Evolutionary conservation across 30 jellyfish, hydroid and myxozoan genomes (phyloP), one percentile per base, ranked within the genome.

Genomic region (Aurelia aurita): DNA sequence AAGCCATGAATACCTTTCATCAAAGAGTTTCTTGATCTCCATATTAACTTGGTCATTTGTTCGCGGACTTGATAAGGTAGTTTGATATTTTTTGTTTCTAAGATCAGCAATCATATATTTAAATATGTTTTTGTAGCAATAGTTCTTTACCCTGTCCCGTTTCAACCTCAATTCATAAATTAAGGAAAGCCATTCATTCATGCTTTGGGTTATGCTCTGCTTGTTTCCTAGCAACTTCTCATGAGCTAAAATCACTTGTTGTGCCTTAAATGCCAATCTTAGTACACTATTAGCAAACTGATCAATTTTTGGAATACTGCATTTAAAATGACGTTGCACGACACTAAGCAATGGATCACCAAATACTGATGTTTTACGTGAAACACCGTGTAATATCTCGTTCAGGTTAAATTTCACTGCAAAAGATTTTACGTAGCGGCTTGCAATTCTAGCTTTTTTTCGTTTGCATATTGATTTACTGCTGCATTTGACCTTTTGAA

Each of bases 181-280:
- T 34, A 25, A 26, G 1, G 32, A 13, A 21, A 81, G 84, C 91
- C 91, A 81, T 18, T 49, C 62, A 23, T 39, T 46, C 84, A 81
- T 18, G 25, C 84, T 69, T 23, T 31, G 64, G 7, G 77, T 54
- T 13, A 81, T 69, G 32, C 91, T 81, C 13, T 47, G 64, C 34
- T 27, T 81, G 59, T 53, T 45, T n/a, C 91, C 91, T 18, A 32
- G 14, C 83, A 81, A 54, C 26, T 66, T 81, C 57, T 81, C 77
- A 72, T 81, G 46, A 18, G 91, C 84, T 39, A 81, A 28, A 3
- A 81, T 72, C 4, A 81, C 91, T 28, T 81, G 91, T 45, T 81
- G 91, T 25, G 69, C 91, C 46, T 65, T 81, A 25, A 66, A 32
- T 43, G 84, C 91, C 21, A 81, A 74, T 27, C 34, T 66, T 6